These are phyloP conservation scores for Anhinga rufa DNA, from an alignment of 2,113 vertebrate genomes.

Conservation along the genomic window DNA sequence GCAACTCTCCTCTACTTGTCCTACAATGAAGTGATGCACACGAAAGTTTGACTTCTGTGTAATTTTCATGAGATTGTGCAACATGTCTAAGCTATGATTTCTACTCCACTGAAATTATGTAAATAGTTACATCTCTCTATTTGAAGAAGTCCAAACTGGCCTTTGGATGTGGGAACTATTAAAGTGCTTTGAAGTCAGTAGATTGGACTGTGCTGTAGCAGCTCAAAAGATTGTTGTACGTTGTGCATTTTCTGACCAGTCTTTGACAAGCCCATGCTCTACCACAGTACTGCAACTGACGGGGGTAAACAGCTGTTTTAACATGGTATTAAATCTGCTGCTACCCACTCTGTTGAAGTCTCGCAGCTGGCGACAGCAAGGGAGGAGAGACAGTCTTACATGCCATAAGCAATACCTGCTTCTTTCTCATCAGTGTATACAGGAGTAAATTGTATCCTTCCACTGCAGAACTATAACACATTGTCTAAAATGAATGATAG, in stretches of 20 bases:
- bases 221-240: not conserved
- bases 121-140: not conserved
- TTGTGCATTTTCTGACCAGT: rapidly evolving
- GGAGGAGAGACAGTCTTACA: not conserved
- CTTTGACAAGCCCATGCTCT: not conserved
- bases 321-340: not conserved
- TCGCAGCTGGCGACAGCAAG: not conserved
- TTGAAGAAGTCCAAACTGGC: not conserved
- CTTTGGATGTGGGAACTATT: not conserved
- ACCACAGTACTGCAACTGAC: not conserved
- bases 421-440: not conserved
- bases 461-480: not conserved
- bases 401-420: not conserved
- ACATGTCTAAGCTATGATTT: not conserved
- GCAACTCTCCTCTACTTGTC: not conserved
- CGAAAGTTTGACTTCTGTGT: not conserved
- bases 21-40: not conserved
- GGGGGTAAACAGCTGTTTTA: not conserved
- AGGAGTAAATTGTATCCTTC: not conserved
- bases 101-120: not conserved
- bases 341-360: not conserved
- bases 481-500: not conserved
- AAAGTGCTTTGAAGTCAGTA: not conserved
- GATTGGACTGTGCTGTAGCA: not conserved
- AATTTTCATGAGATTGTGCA: not conserved